Base-by-base conservation (phyloP, 2,113 vertebrate genomes). In the Benitochromis conjunctus region DNA sequence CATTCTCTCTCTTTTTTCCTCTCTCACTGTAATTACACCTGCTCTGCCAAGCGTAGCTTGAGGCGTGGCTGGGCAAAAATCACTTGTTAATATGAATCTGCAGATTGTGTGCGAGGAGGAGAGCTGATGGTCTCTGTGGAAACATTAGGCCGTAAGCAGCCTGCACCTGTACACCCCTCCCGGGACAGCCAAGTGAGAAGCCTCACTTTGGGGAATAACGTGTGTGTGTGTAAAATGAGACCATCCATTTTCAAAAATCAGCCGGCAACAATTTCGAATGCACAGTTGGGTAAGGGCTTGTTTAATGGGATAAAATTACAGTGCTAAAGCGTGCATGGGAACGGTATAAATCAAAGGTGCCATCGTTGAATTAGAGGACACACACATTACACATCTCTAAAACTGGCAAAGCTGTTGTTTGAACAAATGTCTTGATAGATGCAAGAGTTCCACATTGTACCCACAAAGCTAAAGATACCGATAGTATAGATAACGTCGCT, bases 41-140 rank as follows among this genome's bases (percentile, higher is more conserved):
- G 94, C 95, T 94, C 94, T 84, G 80, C 87, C 93, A 95, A 95
- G 96, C 92, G 83, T 94, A 86, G 93, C 95, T 89, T 90, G 64
- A 92, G 93, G 93, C 64, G 82, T 91, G 91, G 89, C 85, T 24
- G 90, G 79, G 95, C 88, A 93, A 88, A 81, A 90, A 92, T 94
- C 95, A 90, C 93, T 92, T 56, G 90, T 94, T 88, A 85, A 95
- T 94, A 94, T 94, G 96, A 95, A 80, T 95, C 89, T 89, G 85
- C 92, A 85, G 91, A 55, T 95, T 90, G 96, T 90, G 94, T 94
- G 51, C 4, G 83, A 94, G 95, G 95, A 92, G 89, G 93, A 92
- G 85, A 84, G 74, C 86, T 90, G 91, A 86, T 77, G 82, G 94
- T 97, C 95, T 96, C 97, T 96, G 92, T 97, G 96, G 96, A 97